Conservation (phyloP, 2,113 vertebrate species). For the Ginglymostoma cirratum region DNA sequence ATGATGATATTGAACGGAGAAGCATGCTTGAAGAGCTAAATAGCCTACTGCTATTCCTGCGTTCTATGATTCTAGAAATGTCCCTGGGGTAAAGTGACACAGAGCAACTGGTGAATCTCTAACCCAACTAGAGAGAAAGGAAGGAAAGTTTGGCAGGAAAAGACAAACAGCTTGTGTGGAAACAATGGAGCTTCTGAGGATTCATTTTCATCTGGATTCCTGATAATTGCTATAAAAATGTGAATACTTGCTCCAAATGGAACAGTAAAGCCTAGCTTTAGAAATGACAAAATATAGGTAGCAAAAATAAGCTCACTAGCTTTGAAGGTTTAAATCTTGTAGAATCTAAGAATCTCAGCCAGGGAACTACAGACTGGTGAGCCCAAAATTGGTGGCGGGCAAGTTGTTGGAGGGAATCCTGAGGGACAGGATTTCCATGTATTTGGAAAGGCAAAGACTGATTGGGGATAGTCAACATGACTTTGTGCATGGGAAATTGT, state of each 20-base stretch:
- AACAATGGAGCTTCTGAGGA: background rate
- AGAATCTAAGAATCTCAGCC: background rate
- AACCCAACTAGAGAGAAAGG: background rate
- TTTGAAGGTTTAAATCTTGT: background rate
- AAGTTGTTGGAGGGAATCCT: no score
- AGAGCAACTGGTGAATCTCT: background rate
- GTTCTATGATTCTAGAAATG: background rate
- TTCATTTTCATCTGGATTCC: background rate
- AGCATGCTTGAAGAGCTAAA: no score
- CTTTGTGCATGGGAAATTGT: no score
- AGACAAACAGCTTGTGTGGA: background rate
- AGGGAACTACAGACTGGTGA: no score
- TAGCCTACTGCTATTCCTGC: no score
- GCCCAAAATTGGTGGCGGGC: no score
- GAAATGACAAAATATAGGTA: background rate
- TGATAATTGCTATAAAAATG: background rate
- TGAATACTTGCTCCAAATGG: background rate
- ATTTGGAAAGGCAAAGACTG: no score
- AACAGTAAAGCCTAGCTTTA: background rate
- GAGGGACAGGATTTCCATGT: no score
- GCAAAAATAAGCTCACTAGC: background rate
- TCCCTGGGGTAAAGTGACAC: background rate
- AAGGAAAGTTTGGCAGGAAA: background rate
- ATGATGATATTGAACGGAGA: no score
- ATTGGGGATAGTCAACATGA: no score